Percentiles rank a stretch among this genome's conserved stretches.
These are phyloP conservation scores for Scyliorhinus canicula DNA, from an alignment of 2,797 vertebrate genomes.

Conservation along the genomic window DNA sequence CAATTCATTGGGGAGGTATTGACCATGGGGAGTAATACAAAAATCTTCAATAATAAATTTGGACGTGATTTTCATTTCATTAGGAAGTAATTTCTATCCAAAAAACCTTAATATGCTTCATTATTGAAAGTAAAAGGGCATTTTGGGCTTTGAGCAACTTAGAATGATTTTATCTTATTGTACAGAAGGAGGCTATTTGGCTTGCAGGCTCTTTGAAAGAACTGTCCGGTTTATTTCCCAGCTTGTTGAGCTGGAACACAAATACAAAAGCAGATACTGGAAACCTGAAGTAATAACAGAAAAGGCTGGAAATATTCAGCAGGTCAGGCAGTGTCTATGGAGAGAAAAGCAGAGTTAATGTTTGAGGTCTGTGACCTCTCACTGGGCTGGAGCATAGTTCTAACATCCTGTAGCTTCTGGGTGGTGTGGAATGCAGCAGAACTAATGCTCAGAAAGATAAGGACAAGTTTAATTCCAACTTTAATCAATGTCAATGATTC, in stretches of 20 bases:
- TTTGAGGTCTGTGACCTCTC: not conserved
- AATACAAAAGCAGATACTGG: not conserved
- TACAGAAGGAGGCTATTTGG: not conserved
- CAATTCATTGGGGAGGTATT: not conserved
- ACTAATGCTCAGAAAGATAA: not conserved
- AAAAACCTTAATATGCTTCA: not conserved
- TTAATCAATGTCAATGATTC: not conserved
- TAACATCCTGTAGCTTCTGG: not conserved
- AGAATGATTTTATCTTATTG: not conserved
- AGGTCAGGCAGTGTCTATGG: not conserved
- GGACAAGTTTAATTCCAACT: not conserved
- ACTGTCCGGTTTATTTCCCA: not conserved
- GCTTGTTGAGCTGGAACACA: not conserved
- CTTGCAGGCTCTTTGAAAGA: not conserved
- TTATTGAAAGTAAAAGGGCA: not conserved
- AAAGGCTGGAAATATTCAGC: not conserved
- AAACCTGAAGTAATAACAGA: not conserved
- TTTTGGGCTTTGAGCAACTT: not conserved
- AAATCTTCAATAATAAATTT: not conserved
- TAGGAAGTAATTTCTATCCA: not conserved
- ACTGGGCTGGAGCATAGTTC: not conserved
- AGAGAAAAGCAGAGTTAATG: not conserved
- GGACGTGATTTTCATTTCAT: not conserved
- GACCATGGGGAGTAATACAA: not conserved
- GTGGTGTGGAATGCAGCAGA: not conserved